Percentiles rank a stretch among this genome's conserved stretches.
phyloP scores from a whole-genome alignment of 2,113 vertebrate species.

The Rana temporaria region DNA sequence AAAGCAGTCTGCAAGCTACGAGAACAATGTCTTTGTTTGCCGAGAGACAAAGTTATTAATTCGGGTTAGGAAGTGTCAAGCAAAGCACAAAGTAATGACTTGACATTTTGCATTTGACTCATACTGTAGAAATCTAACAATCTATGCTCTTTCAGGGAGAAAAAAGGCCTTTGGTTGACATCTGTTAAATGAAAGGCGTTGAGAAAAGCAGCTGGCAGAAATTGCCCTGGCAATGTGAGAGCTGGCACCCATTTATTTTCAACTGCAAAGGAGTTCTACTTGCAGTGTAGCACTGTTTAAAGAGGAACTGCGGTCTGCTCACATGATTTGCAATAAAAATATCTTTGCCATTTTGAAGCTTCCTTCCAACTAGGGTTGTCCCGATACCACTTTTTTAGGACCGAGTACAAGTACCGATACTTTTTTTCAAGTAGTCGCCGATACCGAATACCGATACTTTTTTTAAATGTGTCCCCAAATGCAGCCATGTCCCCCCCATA shows the following conservation, averaged over 20 bases:
- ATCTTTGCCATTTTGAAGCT: no score
- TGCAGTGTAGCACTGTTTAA: neutral
- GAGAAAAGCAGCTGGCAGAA: constrained; percentile 1
- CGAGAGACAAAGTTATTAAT: neutral
- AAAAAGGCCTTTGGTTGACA: constrained; percentile 23
- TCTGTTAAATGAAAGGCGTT: constrained; percentile 19
- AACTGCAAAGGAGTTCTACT: constrained; percentile 3
- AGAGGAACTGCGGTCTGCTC: no score
- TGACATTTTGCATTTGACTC: constrained; percentile 40
- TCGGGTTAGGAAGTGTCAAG: neutral
- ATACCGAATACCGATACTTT: no score
- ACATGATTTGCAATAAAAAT: no score
- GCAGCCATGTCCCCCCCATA: no score
- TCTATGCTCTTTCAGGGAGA: constrained; percentile 14
- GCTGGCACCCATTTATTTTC: constrained; percentile 15
- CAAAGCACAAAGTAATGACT: constrained; percentile 13
- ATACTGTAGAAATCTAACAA: constrained; percentile 12
- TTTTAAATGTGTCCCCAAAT: no score
- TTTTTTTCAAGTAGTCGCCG: no score
- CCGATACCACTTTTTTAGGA: no score
- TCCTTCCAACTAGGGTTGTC: no score
- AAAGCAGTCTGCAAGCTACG: neutral
- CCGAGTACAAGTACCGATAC: no score
- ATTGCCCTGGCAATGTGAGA: constrained; percentile 24
- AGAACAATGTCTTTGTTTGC: constrained; percentile 1